Conservation (phyloP, 1,140 invertebrate species). For the Aradophagus sp. region DNA sequence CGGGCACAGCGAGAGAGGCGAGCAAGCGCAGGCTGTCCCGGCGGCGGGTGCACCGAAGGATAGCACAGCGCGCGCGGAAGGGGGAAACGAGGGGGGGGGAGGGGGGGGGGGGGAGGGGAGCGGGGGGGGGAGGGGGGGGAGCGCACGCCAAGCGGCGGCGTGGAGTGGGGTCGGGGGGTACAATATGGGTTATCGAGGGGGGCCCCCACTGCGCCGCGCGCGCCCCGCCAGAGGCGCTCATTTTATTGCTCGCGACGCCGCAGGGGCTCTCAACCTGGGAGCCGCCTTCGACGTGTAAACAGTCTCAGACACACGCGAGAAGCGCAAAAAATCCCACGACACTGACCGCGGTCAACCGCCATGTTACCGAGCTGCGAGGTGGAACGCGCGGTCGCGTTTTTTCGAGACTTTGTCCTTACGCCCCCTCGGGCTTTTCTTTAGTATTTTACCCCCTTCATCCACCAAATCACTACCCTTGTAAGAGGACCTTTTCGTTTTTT, state of each 20-base stretch:
- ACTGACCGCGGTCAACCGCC: slow-evolving; percentile 58
- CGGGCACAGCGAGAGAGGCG: slow-evolving; percentile 66
- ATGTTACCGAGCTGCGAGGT: slow-evolving; percentile 15
- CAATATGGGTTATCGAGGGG: slow-evolving; percentile 75
- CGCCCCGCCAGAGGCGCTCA: slow-evolving; percentile 71
- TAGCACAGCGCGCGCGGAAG: too few species aligned
- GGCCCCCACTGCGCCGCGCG: slow-evolving; percentile 64
- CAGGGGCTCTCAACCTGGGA: slow-evolving; percentile 70
- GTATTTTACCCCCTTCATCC: too few species aligned
- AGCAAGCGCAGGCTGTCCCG: too few species aligned
- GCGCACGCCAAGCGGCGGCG: slow-evolving; percentile 64
- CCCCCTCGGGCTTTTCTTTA: too few species aligned
- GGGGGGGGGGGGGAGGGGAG: slow-evolving; percentile 71
- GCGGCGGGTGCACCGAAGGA: slow-evolving; percentile 64
- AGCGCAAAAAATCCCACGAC: slow-evolving; percentile 41
- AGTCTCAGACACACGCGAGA: slow-evolving; percentile 16
- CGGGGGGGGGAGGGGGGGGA: slow-evolving; percentile 64
- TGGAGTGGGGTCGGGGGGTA: slow-evolving; percentile 66
- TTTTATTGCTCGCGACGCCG: slow-evolving; percentile 72
- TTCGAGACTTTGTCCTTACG: too few species aligned
- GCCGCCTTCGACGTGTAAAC: slow-evolving; percentile 51
- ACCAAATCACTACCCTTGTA: too few species aligned
- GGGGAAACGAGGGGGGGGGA: slow-evolving; percentile 58
- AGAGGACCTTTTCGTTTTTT: too few species aligned
- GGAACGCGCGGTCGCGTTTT: too few species aligned